Conservation (phyloP, 2,113 vertebrate genomes). For the Syngnathus typhle region DNA sequence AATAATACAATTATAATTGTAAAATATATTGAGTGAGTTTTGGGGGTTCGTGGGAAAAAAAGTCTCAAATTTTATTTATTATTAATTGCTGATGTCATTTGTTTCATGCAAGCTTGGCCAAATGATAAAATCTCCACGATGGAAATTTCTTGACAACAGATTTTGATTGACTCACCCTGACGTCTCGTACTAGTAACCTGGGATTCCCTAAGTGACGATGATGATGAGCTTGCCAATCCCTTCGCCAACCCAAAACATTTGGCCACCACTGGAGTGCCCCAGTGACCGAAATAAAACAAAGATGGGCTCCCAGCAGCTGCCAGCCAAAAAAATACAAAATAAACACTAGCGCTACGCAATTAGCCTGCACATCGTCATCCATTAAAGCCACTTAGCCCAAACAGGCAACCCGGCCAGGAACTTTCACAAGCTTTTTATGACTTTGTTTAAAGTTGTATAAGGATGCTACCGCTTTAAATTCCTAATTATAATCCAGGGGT, state of each 20-base stretch:
- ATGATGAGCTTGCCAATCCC: neutral
- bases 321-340: slow-evolving; percentile 48
- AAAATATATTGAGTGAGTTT: no score
- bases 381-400: slow-evolving; percentile 35
- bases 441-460: slow-evolving; percentile 1
- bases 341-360: slow-evolving; percentile 35
- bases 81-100: neutral
- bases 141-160: neutral
- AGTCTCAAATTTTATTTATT: neutral
- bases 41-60: no score
- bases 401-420: neutral
- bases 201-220: neutral
- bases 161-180: neutral
- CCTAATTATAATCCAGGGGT: no score
- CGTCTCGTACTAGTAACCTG: neutral
- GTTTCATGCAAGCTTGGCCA: neutral
- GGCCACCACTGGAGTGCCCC: slow-evolving; percentile 23
- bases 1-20: no score
- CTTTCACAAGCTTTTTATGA: neutral
- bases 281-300: slow-evolving; percentile 35
- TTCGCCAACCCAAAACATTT: neutral
- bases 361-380: slow-evolving; percentile 43
- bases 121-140: neutral
- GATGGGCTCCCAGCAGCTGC: slow-evolving; percentile 25
- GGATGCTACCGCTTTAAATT: neutral